phyloP scores from a whole-genome alignment of 2,888 invertebrate species.

The Nephrotoma flavescens region DNA sequence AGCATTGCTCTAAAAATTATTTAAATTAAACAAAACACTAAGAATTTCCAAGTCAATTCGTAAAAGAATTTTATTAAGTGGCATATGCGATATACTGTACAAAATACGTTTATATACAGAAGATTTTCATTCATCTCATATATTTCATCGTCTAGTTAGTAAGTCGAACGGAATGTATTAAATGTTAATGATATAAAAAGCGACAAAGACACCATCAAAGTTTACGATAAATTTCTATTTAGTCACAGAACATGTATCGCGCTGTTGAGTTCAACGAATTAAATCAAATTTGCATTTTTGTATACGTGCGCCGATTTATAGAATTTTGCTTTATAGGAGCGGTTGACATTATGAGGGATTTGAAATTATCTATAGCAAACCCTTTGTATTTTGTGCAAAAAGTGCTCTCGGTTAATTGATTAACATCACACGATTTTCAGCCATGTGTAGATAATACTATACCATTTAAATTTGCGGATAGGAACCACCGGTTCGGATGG shows the following conservation, averaged over 20 bases:
- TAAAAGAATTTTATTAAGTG: no score
- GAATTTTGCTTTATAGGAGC: neutral
- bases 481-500: neutral
- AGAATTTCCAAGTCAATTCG: no score
- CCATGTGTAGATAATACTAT: neutral
- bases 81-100: no score
- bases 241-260: neutral
- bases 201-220: neutral
- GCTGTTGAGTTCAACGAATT: neutral
- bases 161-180: neutral
- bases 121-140: neutral
- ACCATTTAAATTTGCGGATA: neutral
- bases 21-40: no score
- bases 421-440: neutral
- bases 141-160: neutral
- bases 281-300: neutral
- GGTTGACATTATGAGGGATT: neutral
- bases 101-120: neutral
- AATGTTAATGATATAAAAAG: neutral
- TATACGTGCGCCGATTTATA: neutral
- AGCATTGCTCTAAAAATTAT: no score
- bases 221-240: neutral
- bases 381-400: neutral
- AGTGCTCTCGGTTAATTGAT: neutral
- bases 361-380: neutral